Base-by-base conservation (phyloP, 2,113 vertebrate species). In the Clupea harengus region DNA sequence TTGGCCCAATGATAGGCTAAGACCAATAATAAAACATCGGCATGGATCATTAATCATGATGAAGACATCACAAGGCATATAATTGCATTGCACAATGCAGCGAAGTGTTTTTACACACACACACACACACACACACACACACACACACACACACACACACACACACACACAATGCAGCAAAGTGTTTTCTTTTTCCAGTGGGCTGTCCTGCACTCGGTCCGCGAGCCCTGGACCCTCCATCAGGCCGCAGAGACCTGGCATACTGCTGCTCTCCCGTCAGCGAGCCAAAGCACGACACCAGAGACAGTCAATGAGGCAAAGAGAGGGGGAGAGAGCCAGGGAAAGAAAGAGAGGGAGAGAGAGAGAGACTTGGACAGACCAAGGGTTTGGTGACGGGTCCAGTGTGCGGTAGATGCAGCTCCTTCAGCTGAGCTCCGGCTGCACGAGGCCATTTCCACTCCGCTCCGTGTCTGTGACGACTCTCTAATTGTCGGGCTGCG, bases 401-500 rank as follows among this genome's bases (percentile, higher is more conserved):
- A 39, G 39, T 39, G 39, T 39, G 39, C 39, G 39, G 39, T 39
- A 39, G 39, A 39, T 39, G 39, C 39, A 39, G 54, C 54, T 60
- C 54, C 22, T 4, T 18, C 18, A 5, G 54, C 20, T 6, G 18
- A 13, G 28, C 20, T 2, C 72, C 13, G 72, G 0, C 13, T 39
- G 28, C 13, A 15, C 28, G 39, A 39, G 39, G 39, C 17, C 25
- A 1, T 52, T 84, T 87, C 84, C 60, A 85, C 64, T 46, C 47
- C 88, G 82, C 87, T 91, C 84, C 75, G 50, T 83, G 39, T 39
- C 39, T 39, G 39, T 83, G 90, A 87, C 85, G 81, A 84, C 67
- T 78, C 88, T 39, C 57, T 89, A 90, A 90, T 88, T 85, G 86
- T 83, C 82, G 50, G 78, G 84, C 87, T 64, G 87, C 86, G 84